Base-by-base conservation (phyloP, 2,888 invertebrate species). In the Agonopterix arenella region DNA sequence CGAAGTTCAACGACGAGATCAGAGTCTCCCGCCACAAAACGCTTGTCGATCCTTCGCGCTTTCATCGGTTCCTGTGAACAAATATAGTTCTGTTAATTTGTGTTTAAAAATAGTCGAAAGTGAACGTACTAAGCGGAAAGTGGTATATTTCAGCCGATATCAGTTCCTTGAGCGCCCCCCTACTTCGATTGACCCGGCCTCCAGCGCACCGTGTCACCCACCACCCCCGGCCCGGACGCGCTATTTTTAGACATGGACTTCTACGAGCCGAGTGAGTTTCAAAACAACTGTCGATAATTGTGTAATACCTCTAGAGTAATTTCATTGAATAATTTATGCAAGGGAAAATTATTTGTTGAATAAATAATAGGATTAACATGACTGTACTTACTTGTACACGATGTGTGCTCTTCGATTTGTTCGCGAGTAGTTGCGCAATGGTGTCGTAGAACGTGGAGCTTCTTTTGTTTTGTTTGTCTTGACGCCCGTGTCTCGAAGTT, bases 1-100 rank as follows among this genome's bases (percentile, higher is more conserved):
- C 91, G 90, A 48, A 93, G 88, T 75, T 93, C 92, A 44, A 90
- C 81, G 4, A 92, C 92, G 49, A 93, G 81, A 61, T 90, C 91
- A 50, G 91, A 91, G 70, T 93, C 93, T 55, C 89, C 90, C 1
- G 92, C 89, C 45, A 93, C 90, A 69, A 92, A 93, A 51, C 93
- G 89, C 68, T 93, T 93, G 61, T 92, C 90, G 70, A 92, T 91
- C 61, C 90, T 83, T 57, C 85, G 73, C 38, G 65, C 63, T 55
- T 80, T 80, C 44, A 66, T 58, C 36, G 74, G 53, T 54, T 81
- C 77, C 89, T 89, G 79, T 60, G 60, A 64, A 67, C 60, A 76
- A 77, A 61, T 53, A 40, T 36, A 36, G 10, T 5, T 7, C 18
- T 44, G 28, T 44, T 47, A 49, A 10, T 36, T 50, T 41, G 37